phyloP scores from a whole-genome alignment of 2,888 invertebrate species.

The Bombyx huttoni region DNA sequence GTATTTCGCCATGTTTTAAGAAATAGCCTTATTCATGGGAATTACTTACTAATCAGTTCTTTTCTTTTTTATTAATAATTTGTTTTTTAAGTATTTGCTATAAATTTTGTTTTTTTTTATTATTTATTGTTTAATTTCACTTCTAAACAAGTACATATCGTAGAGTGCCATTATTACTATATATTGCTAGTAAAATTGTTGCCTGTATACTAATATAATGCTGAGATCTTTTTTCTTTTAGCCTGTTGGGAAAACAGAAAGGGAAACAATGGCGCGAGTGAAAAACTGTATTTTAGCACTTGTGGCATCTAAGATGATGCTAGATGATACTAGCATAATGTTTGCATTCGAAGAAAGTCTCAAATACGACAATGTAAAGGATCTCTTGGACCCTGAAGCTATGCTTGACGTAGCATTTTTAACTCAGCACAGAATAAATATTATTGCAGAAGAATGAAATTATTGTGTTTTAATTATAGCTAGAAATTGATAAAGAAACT shows the following conservation, averaged over 20 bases:
- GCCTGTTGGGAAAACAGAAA: conserved; percentile 79
- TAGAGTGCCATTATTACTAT: no score
- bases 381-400: conserved; percentile 86
- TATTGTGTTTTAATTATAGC: conserved; percentile 9
- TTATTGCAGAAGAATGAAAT: conserved; percentile 37
- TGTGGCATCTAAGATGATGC: conserved; percentile 88
- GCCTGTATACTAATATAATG: no score
- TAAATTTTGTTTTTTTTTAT: no score
- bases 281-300: conserved; percentile 92
- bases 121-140: no score
- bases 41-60: no score
- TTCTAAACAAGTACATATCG: no score
- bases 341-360: conserved; percentile 92
- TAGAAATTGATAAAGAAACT: neutral
- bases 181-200: no score
- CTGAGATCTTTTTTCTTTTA: conserved; percentile 22
- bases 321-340: conserved; percentile 93
- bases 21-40: no score
- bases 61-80: no score
- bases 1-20: no score
- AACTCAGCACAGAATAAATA: conserved; percentile 80
- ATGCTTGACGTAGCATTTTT: conserved; percentile 87
- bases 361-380: conserved; percentile 81
- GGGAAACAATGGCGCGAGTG: conserved; percentile 90
- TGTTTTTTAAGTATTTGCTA: no score